Evolutionary conservation across 2,113 vertebrate genomes (phyloP), one percentile per base, ranked within the genome.

Genomic region (Orycteropus afer): DNA sequence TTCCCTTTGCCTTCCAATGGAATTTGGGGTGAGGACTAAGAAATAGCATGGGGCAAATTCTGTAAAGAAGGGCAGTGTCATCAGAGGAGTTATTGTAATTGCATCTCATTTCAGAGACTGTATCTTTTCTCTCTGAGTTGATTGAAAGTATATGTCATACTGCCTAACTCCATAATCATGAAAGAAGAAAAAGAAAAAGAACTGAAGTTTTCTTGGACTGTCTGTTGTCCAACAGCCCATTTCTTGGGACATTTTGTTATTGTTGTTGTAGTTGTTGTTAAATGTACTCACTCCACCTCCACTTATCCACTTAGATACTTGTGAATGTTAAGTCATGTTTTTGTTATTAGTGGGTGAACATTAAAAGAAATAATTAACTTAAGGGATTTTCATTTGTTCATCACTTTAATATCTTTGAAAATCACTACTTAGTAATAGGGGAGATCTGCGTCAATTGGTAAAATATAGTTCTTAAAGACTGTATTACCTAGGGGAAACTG

Each of bases 371-470:
- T 37, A 84, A 13, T 55, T 86, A 96, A 45, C 13, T 71, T 85
- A 47, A 51, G 3, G 37, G 7, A 15, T 94, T 78, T 87, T 51
- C 14, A 3, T 97, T 97, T 96, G 74, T 89, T 97, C 94, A 86
- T 85, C 65, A 47, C 87, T 63, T 89, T 61, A 91, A 32, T 91
- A 67, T 91, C 95, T 96, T 87, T 79, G 61, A 95, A 98, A 98
- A 95, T 42, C 45, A 84, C 37, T 73, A 69, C 11, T 96, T 37
- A 90, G 47, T 97, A 93, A 57, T 76, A n/a, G n/a, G n/a, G n/a
- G n/a, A n/a, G n/a, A n/a, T n/a, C n/a, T n/a, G n/a, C n/a, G n/a
- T n/a, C n/a, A n/a, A n/a, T n/a, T n/a, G n/a, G n/a, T n/a, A n/a
- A n/a, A n/a, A n/a, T n/a, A n/a, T n/a, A n/a, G n/a, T n/a, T n/a